A percentile compares a stretch with the other conserved stretches of the same genome.
Conservation (phyloP, 2,888 invertebrate genomes). For the Stegana nigrithorax region DNA sequence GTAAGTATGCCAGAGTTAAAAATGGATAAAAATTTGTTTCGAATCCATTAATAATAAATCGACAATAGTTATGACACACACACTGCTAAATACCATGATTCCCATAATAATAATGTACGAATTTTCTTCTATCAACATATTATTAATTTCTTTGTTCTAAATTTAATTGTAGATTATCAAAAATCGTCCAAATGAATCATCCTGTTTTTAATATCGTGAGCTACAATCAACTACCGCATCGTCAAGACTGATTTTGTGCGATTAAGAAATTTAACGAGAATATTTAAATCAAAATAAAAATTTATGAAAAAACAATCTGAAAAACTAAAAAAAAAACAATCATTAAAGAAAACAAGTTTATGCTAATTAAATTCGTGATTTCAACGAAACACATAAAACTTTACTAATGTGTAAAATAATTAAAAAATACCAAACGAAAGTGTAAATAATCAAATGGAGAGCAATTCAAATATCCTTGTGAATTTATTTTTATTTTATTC, state of each 20-base stretch:
- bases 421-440: neutral
- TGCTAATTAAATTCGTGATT: neutral
- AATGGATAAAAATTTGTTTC: too few species aligned
- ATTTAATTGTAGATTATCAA: conserved; percentile 28
- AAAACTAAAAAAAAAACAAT: conserved; percentile 14
- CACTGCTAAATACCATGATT: too few species aligned
- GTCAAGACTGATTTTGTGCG: conserved; percentile 33
- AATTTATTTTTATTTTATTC: conserved; percentile 38
- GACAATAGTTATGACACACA: too few species aligned
- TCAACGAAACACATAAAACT: neutral
- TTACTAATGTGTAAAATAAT: neutral
- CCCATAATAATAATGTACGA: neutral
- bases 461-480: conserved; percentile 32
- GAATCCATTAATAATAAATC: too few species aligned
- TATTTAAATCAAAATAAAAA: neutral
- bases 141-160: too few species aligned
- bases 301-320: conserved; percentile 10
- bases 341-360: neutral
- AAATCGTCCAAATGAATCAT: neutral
- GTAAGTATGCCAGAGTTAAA: too few species aligned
- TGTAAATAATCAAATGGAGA: conserved; percentile 50
- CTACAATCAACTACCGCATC: conserved; percentile 11
- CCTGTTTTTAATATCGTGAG: neutral
- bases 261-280: neutral
- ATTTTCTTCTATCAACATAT: conserved; percentile 1